Evolutionary conservation across 2,797 vertebrate species (phyloP).

Genomic region (Agapornis canus): DNA sequence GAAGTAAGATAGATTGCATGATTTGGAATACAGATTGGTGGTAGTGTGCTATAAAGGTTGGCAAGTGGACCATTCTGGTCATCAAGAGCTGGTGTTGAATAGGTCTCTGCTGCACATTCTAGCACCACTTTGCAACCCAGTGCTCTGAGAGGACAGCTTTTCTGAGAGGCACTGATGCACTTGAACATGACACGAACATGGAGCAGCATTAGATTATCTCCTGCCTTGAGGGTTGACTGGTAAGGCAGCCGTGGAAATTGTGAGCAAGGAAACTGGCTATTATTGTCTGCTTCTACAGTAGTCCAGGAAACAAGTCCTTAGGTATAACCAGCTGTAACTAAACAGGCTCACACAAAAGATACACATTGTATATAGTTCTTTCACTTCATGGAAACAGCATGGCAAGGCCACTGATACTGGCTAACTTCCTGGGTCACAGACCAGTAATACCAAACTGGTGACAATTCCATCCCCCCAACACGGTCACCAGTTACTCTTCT

Average conservation of each 20-base stretch:
- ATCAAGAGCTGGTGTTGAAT: neutral
- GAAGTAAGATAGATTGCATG: neutral
- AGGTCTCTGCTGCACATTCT: neutral
- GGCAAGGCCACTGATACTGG: neutral
- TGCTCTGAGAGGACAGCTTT: neutral
- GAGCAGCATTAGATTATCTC: neutral
- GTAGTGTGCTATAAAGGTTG: neutral
- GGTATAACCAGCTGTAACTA: neutral
- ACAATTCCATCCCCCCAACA: neutral
- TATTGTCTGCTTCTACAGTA: neutral
- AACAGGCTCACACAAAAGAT: neutral
- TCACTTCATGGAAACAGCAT: neutral
- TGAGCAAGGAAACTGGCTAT: neutral
- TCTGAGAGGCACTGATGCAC: neutral
- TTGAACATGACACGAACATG: accelerated
- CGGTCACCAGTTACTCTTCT: neutral
- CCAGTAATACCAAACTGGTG: neutral
- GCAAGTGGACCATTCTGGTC: neutral
- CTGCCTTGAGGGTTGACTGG: neutral
- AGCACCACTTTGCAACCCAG: neutral
- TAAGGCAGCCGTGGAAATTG: neutral
- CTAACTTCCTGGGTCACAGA: neutral
- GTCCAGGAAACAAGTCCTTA: neutral
- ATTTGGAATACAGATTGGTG: neutral
- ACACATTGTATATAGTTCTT: neutral